A percentile compares a stretch with the other conserved stretches of the same genome.
These are phyloP conservation scores for Gymnorhina tibicen DNA, from an alignment of 2,113 vertebrate genomes.

Conservation along the genomic window DNA sequence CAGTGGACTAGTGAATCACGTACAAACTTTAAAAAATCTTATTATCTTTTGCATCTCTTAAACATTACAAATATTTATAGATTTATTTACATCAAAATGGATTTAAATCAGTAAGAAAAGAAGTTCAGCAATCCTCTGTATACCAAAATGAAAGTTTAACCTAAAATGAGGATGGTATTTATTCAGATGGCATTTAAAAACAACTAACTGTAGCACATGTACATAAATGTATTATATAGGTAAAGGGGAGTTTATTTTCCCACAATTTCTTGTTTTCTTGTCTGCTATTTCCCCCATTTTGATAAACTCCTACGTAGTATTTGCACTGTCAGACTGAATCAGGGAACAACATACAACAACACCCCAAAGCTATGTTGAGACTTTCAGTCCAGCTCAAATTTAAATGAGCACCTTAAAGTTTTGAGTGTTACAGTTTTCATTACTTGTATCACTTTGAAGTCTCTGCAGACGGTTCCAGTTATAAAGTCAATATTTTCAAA, in stretches of 20 bases:
- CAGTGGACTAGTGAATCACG: neutral
- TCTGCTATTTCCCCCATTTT: neutral
- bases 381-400: neutral
- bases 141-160: neutral
- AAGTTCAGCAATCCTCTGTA: neutral
- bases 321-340: neutral
- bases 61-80: neutral
- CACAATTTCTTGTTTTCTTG: neutral
- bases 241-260: neutral
- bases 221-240: neutral
- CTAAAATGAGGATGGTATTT: neutral
- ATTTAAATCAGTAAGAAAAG: neutral
- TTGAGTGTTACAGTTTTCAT: neutral
- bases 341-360: accelerated
- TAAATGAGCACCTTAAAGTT: neutral
- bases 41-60: neutral
- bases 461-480: neutral
- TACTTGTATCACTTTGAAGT: neutral
- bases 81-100: neutral
- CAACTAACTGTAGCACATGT: neutral
- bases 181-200: neutral
- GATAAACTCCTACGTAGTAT: neutral
- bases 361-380: neutral
- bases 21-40: neutral
- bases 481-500: neutral